A percentile compares a stretch with the other conserved stretches of the same genome.
phyloP scores from a whole-genome alignment of 2,888 invertebrate species.

The Portevinia maculata region DNA sequence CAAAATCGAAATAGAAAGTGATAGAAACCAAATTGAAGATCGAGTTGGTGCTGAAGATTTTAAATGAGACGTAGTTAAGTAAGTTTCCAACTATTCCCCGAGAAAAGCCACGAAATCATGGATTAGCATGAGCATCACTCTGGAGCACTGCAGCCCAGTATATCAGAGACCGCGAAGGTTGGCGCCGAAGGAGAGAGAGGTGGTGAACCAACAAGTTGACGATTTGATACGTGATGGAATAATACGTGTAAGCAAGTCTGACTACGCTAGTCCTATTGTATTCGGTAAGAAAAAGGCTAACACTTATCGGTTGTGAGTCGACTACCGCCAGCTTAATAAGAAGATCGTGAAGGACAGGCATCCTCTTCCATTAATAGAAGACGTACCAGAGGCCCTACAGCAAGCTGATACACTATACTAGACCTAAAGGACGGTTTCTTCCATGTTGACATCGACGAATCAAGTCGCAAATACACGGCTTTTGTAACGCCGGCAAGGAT shows the following conservation, averaged over 20 bases:
- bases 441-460: conserved; percentile 35
- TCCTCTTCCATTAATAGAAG: conserved; percentile 37
- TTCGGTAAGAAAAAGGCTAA: neutral
- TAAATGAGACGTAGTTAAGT: no score
- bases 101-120: no score
- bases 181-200: no score
- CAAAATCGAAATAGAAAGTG: no score
- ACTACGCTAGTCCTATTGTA: neutral
- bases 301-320: neutral
- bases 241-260: neutral
- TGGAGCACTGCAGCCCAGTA: no score
- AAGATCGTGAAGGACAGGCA: neutral
- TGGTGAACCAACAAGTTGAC: no score
- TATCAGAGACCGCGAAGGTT: no score
- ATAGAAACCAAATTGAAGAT: no score
- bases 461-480: conserved; percentile 77
- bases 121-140: no score
- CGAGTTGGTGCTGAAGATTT: no score
- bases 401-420: conserved; percentile 76
- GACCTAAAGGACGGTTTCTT: conserved; percentile 64
- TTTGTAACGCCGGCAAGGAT: conserved; percentile 78
- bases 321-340: neutral
- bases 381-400: conserved; percentile 57
- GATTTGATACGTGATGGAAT: no score
- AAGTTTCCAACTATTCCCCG: no score